These are phyloP conservation scores for Oriolus oriolus DNA, from an alignment of 2,113 vertebrate genomes.

Conservation along the genomic window DNA sequence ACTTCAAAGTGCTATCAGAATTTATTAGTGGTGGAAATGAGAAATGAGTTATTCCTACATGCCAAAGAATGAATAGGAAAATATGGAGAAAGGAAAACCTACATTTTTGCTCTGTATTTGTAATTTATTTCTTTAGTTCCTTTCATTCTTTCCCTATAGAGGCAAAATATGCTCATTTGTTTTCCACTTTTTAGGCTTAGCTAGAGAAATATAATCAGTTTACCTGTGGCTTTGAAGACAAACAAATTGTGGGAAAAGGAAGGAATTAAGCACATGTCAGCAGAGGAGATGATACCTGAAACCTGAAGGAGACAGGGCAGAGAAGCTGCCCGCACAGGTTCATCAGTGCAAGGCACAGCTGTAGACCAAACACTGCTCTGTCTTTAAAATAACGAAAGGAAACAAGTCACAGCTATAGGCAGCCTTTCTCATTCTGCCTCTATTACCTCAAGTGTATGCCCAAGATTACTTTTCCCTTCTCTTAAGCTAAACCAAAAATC, in stretches of 20 bases:
- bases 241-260: background rate
- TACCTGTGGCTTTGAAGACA: background rate
- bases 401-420: background rate
- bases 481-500: background rate
- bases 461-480: background rate
- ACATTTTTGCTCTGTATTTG: background rate
- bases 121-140: background rate
- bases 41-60: background rate
- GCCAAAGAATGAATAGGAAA: background rate
- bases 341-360: background rate
- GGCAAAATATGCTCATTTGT: background rate
- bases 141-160: background rate
- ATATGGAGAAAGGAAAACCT: background rate
- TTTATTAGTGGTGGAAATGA: background rate
- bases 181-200: background rate
- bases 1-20: background rate
- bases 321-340: background rate
- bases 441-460: background rate
- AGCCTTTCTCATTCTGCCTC: background rate
- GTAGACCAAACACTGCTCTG: background rate
- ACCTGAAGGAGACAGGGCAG: background rate
- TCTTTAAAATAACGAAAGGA: background rate
- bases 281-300: background rate
- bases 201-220: background rate
- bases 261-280: background rate